Percentiles rank a stretch among this genome's conserved stretches.
Conservation (phyloP, 2,888 invertebrate genomes). For the Morinoia aosen region DNA sequence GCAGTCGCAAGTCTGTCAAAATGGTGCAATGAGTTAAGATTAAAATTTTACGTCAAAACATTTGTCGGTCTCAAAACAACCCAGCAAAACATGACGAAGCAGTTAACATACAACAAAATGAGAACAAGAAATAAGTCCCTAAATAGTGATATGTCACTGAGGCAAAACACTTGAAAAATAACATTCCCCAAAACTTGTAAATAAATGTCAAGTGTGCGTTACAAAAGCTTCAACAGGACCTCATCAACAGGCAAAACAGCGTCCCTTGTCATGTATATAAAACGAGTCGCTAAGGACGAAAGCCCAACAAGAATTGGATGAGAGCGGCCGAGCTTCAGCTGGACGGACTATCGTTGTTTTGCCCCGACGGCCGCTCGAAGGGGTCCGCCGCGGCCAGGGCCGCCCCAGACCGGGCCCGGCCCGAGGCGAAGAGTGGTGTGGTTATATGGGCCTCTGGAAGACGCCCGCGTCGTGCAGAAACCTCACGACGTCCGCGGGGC, state of each 20-base stretch:
- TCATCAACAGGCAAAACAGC: neutral
- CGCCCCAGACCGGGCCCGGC: too few species aligned
- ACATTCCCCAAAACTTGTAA: neutral
- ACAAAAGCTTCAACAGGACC: neutral
- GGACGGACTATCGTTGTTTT: too few species aligned
- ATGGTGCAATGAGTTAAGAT: neutral
- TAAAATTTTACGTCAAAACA: neutral
- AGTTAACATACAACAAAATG: neutral
- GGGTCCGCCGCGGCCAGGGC: too few species aligned
- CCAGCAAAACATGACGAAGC: neutral
- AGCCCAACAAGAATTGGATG: neutral
- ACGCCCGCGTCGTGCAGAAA: too few species aligned
- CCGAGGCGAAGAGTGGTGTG: too few species aligned
- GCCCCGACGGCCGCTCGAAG: too few species aligned
- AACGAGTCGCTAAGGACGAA: neutral
- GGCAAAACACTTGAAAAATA: neutral
- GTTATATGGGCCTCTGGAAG: too few species aligned
- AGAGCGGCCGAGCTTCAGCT: constrained; percentile 26
- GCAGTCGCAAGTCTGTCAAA: neutral
- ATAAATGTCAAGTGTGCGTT: neutral
- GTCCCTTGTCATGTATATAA: neutral
- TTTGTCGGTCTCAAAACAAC: neutral
- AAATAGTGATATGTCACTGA: neutral
- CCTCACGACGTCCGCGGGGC: too few species aligned
- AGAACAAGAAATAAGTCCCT: neutral